Percentiles rank a stretch among this genome's conserved stretches.
Evolutionary conservation across 2,113 vertebrate genomes (phyloP).

Genomic region (Clinocottus analis): DNA sequence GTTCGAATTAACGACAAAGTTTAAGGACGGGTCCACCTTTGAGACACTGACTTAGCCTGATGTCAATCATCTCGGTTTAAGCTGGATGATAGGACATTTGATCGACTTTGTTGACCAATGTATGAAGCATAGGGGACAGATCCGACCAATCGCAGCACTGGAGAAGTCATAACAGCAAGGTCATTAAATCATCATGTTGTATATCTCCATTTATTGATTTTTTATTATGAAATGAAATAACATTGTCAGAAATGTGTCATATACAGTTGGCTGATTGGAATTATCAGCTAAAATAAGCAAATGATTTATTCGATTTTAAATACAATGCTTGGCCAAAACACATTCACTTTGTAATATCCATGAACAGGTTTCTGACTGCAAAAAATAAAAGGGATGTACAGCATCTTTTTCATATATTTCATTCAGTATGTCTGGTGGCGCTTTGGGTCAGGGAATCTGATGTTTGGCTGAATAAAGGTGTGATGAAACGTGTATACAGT

Average conservation of each 20-base stretch:
- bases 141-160: too few relatives aligned
- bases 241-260: not conserved
- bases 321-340: not conserved
- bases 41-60: too few relatives aligned
- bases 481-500: not conserved
- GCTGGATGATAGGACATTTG: too few relatives aligned
- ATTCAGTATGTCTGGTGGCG: conserved; percentile 27
- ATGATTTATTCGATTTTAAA: conserved; percentile 17
- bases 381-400: conserved; percentile 10
- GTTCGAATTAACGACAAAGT: too few relatives aligned
- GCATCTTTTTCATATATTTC: conserved; percentile 6
- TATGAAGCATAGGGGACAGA: too few relatives aligned
- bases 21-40: too few relatives aligned
- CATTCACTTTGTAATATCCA: conserved; percentile 23
- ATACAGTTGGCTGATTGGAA: conserved; percentile 6
- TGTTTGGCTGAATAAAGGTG: conserved; percentile 12
- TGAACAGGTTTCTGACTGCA: not conserved
- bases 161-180: not conserved
- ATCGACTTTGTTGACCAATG: too few relatives aligned
- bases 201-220: conserved; percentile 22
- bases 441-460: not conserved
- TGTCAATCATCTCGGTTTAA: too few relatives aligned
- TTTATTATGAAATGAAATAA: conserved; percentile 34
- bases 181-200: not conserved
- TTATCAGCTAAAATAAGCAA: conserved; percentile 8